phyloP scores from a whole-genome alignment of 2,888 invertebrate genomes.

The Cerastis leucographa region DNA sequence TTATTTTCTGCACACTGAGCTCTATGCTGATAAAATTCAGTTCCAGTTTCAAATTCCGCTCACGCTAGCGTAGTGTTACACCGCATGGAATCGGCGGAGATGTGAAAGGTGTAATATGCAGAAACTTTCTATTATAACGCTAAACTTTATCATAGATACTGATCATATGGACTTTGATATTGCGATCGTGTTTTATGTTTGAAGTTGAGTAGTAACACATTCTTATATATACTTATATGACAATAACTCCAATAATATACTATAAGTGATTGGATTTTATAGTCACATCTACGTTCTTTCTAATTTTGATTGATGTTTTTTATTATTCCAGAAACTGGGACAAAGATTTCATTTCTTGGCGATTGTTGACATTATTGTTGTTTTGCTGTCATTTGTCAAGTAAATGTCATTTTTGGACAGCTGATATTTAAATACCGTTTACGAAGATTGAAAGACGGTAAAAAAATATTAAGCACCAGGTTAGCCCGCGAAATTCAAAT shows the following conservation, averaged over 20 bases:
- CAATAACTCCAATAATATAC: background rate
- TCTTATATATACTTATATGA: background rate
- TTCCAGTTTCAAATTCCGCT: constrained; percentile 39
- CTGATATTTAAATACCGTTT: constrained; percentile 17
- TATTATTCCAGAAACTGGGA: too few species aligned
- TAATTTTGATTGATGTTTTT: background rate
- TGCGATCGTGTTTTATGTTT: constrained; percentile 19
- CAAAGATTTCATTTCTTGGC: background rate
- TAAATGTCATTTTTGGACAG: constrained; percentile 6
- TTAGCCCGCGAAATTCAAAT: background rate
- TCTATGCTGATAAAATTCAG: constrained; percentile 23
- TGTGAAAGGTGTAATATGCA: constrained; percentile 52
- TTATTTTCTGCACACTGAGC: constrained; percentile 26
- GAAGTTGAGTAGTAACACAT: constrained; percentile 1
- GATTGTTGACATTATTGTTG: constrained; percentile 22
- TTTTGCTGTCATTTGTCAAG: constrained; percentile 4
- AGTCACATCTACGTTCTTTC: background rate
- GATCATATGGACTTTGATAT: constrained; percentile 30
- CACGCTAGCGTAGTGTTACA: constrained; percentile 29
- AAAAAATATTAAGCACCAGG: background rate
- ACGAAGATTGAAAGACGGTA: constrained; percentile 14
- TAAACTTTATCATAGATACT: constrained; percentile 33
- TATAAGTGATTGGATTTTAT: background rate
- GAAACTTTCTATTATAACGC: constrained; percentile 56
- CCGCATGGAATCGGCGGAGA: constrained; percentile 25